Base-by-base conservation (phyloP, 2,888 invertebrate genomes). In the Drosophila subquinaria region DNA sequence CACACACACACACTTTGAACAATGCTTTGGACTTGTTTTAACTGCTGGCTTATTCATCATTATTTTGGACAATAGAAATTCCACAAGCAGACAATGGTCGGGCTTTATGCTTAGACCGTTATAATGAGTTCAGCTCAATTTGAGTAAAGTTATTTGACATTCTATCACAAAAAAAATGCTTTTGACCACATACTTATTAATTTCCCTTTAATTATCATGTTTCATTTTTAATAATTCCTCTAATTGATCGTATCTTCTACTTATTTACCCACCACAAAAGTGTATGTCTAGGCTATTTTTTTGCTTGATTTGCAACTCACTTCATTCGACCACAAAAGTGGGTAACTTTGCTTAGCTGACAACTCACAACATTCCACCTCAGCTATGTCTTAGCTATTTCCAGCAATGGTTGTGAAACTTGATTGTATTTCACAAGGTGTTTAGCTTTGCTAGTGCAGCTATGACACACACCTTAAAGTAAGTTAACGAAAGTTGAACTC, bases 41-140 rank as follows among this genome's bases (percentile, higher is more conserved):
- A 70, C 65, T 53, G 65, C 60, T 65, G 70, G 64, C 67, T 70
- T 73, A 79, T 50, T 63, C 79, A 73, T 63, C 64, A 51, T 67
- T 53, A 61, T 67, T 66, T 67, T 55, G 64, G 64, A 80, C 78
- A 81, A 81, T 76, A 56, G 69, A 73, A 78, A 81, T 80, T 78
- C 78, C 80, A 63, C 50, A 64, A 40, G 13, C 64, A 50, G 13
- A 77, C 77, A 77, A 76, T 77, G 61, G 36, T 17, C 56, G 48
- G 47, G 70, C 73, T 63, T 66, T 76, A 70, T 76, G 55, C 69
- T 52, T 20, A 61, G 63, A 42, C 76, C 76, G 73, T 73, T 76
- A 69, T 76, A 69, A 76, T 40, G 64, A 76, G 53, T 55, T 47
- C 40, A 66, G 38, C 76, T 76, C 59, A 65, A 73, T 69, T 73